Base-by-base conservation (phyloP, 2,888 invertebrate genomes). In the Archaeoteleia sp. region DNA sequence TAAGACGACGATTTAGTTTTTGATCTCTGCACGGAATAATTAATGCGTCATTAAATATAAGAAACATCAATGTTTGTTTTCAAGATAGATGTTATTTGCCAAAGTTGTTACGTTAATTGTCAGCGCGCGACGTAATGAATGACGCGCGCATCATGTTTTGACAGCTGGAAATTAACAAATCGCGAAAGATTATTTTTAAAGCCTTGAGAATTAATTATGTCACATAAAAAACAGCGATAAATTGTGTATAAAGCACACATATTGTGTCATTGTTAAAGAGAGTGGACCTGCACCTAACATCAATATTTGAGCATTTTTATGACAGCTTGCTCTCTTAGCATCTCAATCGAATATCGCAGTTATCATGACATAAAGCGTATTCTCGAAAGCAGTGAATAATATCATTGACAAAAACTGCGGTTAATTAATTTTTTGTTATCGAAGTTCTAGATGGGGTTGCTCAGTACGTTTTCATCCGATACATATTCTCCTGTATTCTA, bases 381-480 rank as follows among this genome's bases (percentile, higher is more conserved):
- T n/a, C n/a, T n/a, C n/a, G n/a, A n/a, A n/a, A n/a, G n/a, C n/a
- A n/a, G n/a, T n/a, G n/a, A n/a, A n/a, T n/a, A n/a, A 58, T 55
- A 14, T 29, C 42, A 39, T 35, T 37, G 39, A 55, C 71, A 61
- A 75, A 73, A 63, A 77, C 71, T 75, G 72, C 70, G 65, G 42
- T 39, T 63, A 30, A 42, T 39, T 55, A 58, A 61, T 73, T 74
- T 72, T 72, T 69, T 70, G 68, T 67, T 30, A 30, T 10, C 13
- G 66, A 71, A 75, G 75, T 76, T 77, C 72, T 68, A 54, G 55
- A 63, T 57, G 39, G 61, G 61, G 53, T 66, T 51, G 49, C 40
- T 42, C 39, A 53, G 72, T 70, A 67, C 57, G 67, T 74, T 70
- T 74, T 67, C 73, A 74, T 72, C 71, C 60, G 70, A 70, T 68